Evolutionary conservation across 2,888 invertebrate species (phyloP).

Genomic region (Oxyteleia sp.): DNA sequence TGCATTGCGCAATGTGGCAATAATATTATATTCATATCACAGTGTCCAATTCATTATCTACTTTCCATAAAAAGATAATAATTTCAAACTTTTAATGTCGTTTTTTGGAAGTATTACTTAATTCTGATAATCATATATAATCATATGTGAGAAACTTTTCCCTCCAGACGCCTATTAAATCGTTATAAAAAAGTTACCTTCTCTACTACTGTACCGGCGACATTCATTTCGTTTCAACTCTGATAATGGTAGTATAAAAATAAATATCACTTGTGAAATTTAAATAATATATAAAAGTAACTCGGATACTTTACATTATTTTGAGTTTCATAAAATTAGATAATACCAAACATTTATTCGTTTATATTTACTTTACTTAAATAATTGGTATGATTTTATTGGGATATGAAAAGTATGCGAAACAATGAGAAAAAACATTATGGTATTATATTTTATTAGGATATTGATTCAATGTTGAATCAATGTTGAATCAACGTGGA

Average conservation of each 20-base stretch:
- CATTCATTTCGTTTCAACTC: not conserved
- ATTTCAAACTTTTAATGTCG: not conserved
- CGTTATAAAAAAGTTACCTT: slow-evolving; percentile 1
- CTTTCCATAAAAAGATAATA: slow-evolving; percentile 1
- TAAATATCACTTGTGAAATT: not conserved
- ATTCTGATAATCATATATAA: slow-evolving; percentile 4
- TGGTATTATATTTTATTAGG: no score
- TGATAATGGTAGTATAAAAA: not conserved
- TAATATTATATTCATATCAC: no score
- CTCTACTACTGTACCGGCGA: not conserved
- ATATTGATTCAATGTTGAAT: no score
- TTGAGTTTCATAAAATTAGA: no score
- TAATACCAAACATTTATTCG: no score
- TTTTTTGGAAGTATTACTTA: slow-evolving; percentile 1
- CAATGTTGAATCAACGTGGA: no score
- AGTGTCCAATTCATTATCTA: no score
- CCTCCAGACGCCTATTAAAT: slow-evolving; percentile 3
- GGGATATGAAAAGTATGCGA: no score
- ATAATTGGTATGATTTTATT: no score
- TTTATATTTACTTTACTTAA: no score
- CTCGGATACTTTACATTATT: not conserved
- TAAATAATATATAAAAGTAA: not conserved
- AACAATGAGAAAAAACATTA: no score
- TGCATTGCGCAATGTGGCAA: no score
- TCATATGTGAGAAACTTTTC: not conserved